These are phyloP conservation scores for Drosophila subsilvestris DNA, from an alignment of 2,888 invertebrate species.

Conservation along the genomic window DNA sequence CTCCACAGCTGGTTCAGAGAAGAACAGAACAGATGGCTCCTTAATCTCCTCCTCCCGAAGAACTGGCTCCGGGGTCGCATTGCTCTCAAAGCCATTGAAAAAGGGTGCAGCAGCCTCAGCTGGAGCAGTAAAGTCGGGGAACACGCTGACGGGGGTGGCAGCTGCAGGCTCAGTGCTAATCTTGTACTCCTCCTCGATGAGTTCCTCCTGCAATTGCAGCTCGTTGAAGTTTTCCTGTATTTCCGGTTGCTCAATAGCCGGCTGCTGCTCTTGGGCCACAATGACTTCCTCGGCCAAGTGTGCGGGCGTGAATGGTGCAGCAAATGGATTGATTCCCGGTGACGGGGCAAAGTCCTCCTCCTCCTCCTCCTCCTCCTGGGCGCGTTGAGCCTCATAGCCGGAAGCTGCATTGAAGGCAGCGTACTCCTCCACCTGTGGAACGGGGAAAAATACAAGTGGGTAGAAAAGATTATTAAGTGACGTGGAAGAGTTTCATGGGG, in stretches of 20 bases:
- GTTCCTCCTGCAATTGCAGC: constrained; percentile 49
- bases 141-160: not conserved
- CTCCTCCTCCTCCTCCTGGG: constrained; percentile 6
- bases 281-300: constrained; percentile 19
- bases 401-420: constrained; percentile 70
- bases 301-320: constrained; percentile 24
- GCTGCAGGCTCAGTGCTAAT: not conserved
- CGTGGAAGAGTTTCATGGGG: not conserved
- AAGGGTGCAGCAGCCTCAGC: constrained; percentile 15
- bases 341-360: constrained; percentile 4
- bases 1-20: not conserved
- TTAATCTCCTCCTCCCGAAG: constrained; percentile 6
- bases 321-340: constrained; percentile 54
- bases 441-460: not conserved
- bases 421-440: constrained; percentile 68
- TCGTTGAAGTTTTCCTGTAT: constrained; percentile 51
- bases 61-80: constrained; percentile 38
- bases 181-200: constrained; percentile 37
- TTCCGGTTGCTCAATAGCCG: constrained; percentile 29
- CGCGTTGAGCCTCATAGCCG: constrained; percentile 53
- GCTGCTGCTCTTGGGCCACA: constrained; percentile 20
- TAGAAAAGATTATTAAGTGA: constrained; percentile 7
- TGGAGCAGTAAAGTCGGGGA: not conserved
- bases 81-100: constrained; percentile 41
- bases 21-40: constrained; percentile 3